Evolutionary conservation across 2,888 invertebrate genomes (phyloP), one percentile per base, ranked within the genome.

Genomic region (Zygothrica quintamaculata): DNA sequence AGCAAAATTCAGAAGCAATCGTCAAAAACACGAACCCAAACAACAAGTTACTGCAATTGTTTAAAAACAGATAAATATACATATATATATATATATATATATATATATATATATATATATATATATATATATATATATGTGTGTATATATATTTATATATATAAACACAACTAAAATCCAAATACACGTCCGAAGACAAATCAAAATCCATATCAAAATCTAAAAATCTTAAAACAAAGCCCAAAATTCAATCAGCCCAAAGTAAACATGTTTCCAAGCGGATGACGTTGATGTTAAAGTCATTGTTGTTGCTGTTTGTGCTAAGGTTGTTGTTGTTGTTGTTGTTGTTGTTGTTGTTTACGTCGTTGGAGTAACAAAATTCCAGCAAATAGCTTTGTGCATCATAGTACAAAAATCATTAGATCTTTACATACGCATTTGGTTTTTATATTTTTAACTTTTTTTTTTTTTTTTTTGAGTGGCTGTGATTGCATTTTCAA

Each of bases 341-440:
- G 13, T 47, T 5, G 18, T 12, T 56, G 18, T 3, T 5, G 18
- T 22, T 5, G 18, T n/a, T n/a, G n/a, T n/a, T n/a, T n/a, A n/a
- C n/a, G n/a, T n/a, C 7, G n/a, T n/a, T 25, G 1, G n/a, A 39
- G 16, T 7, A 22, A 3, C 18, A 8, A 16, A 61, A 51, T 57
- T 40, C 16, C 46, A 50, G 55, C 18, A 22, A 11, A 5, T 22
- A 22, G 2, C 37, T 40, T 50, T 26, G 56, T 59, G 61, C 66
- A 57, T 57, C 68, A 60, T 22, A 40, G n/a, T 9, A 46, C 74
- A 75, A 5, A 59, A 64, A 80, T 80, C 81, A 80, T 80, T 84
- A 80, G 78, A 36, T 75, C 33, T 60, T 22, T 3, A 22, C 2
- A 22, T 5, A 22, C 18, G 5, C 18, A 22, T 2, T 3, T 22